phyloP scores from a whole-genome alignment of 1,140 invertebrate genomes.

The Panagrolaimus sp. region DNA sequence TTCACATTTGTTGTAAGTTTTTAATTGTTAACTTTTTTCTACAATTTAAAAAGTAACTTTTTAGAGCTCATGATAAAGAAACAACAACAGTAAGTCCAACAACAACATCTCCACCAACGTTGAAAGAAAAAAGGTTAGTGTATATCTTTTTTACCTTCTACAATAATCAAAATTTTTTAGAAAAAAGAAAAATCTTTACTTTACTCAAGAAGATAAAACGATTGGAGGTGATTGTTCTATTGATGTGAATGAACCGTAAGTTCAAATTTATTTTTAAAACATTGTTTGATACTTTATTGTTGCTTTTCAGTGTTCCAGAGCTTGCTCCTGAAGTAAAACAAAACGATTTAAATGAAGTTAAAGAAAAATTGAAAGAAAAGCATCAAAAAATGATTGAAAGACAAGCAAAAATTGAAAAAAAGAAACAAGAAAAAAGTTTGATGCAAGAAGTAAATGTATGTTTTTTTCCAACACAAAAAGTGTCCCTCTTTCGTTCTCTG shows the following conservation, averaged over 20 bases:
- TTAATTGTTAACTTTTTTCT: neutral
- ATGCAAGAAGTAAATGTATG: neutral
- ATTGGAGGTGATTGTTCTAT: neutral
- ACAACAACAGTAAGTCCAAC: no score
- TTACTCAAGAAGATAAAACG: no score
- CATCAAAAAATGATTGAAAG: neutral
- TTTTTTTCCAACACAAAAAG: neutral
- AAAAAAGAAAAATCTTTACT: no score
- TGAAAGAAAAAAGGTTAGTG: no score
- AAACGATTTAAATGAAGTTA: neutral
- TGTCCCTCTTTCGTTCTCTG: neutral
- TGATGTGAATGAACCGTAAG: conserved; percentile 8
- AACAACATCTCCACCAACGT: no score
- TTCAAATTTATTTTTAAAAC: no score
- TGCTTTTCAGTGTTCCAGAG: no score
- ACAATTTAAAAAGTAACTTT: no score
- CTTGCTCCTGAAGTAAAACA: conserved; percentile 6
- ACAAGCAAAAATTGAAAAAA: neutral
- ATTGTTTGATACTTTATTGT: no score
- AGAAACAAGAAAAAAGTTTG: neutral
- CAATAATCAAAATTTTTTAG: no score
- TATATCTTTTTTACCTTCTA: no score
- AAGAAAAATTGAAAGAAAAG: neutral
- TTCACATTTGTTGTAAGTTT: neutral
- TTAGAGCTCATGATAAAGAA: no score